These are phyloP conservation scores for Drosophila imparisetae DNA, from an alignment of 2,888 invertebrate species.

Conservation along the genomic window DNA sequence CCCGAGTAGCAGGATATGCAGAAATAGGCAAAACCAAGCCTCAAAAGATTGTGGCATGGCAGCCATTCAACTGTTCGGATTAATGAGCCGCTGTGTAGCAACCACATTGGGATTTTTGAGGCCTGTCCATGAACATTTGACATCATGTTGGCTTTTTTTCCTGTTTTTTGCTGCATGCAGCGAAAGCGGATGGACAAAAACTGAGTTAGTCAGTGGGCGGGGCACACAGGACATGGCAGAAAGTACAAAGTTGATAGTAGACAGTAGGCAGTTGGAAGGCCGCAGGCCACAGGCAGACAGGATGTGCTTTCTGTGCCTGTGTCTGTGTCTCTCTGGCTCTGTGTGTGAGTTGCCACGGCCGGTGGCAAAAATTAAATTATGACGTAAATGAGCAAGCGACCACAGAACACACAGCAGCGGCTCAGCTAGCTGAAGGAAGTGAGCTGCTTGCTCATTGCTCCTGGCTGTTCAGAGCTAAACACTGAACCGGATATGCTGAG, in stretches of 20 bases:
- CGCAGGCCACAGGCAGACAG: slow-evolving; percentile 47
- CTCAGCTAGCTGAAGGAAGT: slow-evolving; percentile 1
- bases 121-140: slow-evolving; percentile 51
- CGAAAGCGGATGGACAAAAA: slow-evolving; percentile 25
- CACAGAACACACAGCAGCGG: slow-evolving; percentile 34
- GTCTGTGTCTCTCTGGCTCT: slow-evolving; percentile 8
- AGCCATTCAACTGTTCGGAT: slow-evolving; percentile 71
- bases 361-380: slow-evolving; percentile 79
- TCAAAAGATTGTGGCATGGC: slow-evolving; percentile 45
- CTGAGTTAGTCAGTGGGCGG: slow-evolving; percentile 14
- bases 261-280: slow-evolving; percentile 20
- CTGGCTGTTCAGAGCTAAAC: background rate
- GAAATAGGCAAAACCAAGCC: slow-evolving; percentile 42
- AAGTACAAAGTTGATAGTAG: slow-evolving; percentile 14
- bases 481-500: slow-evolving; percentile 60
- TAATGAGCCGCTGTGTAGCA: slow-evolving; percentile 71
- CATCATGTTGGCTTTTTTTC: slow-evolving; percentile 40
- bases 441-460: background rate
- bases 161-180: slow-evolving; percentile 24
- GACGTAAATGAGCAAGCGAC: slow-evolving; percentile 73
- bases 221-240: slow-evolving; percentile 13
- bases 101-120: slow-evolving; percentile 70
- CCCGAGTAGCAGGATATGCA: slow-evolving; percentile 13
- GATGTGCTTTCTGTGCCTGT: slow-evolving; percentile 42
- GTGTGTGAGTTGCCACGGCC: slow-evolving; percentile 38